phyloP scores from a whole-genome alignment of 2,888 invertebrate genomes.

The Hirtodrosophila confusa region DNA sequence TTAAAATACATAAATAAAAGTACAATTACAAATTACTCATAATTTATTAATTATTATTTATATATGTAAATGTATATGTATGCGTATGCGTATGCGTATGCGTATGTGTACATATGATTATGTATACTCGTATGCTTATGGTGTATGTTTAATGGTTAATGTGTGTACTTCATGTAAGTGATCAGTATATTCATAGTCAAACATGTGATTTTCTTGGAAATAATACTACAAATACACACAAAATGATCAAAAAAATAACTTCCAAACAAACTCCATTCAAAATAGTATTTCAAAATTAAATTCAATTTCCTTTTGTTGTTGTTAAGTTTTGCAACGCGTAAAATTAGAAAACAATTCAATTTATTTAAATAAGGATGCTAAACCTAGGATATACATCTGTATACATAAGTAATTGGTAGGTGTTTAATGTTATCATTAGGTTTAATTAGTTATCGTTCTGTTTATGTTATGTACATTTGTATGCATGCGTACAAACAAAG shows the following conservation, averaged over 20 bases:
- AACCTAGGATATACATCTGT: slow-evolving; percentile 52
- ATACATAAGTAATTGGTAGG: slow-evolving; percentile 44
- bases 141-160: slow-evolving; percentile 46
- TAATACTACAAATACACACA: slow-evolving; percentile 80
- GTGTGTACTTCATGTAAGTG: slow-evolving; percentile 22
- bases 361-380: slow-evolving; percentile 64
- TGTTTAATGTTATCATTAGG: slow-evolving; percentile 41
- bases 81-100: slow-evolving; percentile 40
- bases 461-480: slow-evolving; percentile 51
- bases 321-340: slow-evolving; percentile 68
- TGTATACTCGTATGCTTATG: slow-evolving; percentile 27
- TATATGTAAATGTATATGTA: slow-evolving; percentile 38
- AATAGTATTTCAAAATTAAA: slow-evolving; percentile 39
- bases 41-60: slow-evolving; percentile 63
- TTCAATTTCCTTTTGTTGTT: slow-evolving; percentile 35
- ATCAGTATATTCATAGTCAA: slow-evolving; percentile 50
- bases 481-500: slow-evolving; percentile 50
- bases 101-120: slow-evolving; percentile 38
- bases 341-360: slow-evolving; percentile 81
- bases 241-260: slow-evolving; percentile 13
- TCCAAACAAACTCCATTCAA: slow-evolving; percentile 55
- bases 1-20: slow-evolving; percentile 74
- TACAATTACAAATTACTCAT: slow-evolving; percentile 68
- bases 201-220: slow-evolving; percentile 68
- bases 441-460: slow-evolving; percentile 45